A percentile compares a stretch with the other conserved stretches of the same genome.
These are phyloP conservation scores for Pogoniulus pusillus DNA, from an alignment of 2,797 vertebrate species.

Conservation along the genomic window DNA sequence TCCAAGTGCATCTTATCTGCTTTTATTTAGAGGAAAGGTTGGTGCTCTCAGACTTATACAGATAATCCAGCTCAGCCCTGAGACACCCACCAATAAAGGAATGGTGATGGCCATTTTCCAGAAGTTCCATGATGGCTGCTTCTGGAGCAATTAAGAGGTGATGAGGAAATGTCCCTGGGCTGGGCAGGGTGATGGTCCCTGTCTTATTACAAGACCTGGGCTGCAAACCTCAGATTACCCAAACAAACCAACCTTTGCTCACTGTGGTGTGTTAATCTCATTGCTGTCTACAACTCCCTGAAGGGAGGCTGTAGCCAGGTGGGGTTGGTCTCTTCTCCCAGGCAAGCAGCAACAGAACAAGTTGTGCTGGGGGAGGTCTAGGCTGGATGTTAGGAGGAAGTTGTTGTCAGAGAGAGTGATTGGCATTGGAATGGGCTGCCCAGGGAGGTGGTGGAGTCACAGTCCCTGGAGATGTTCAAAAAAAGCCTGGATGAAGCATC, in stretches of 20 bases:
- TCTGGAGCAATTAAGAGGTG: fast-evolving
- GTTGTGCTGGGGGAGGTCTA: too few relatives aligned
- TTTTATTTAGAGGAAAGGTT: background rate
- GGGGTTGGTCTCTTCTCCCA: too few relatives aligned
- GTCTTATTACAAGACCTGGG: background rate
- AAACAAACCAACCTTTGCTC: background rate
- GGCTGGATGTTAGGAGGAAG: too few relatives aligned
- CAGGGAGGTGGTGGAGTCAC: too few relatives aligned
- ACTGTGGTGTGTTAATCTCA: fast-evolving
- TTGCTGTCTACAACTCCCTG: too few relatives aligned
- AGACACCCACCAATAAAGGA: background rate
- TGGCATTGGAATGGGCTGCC: too few relatives aligned
- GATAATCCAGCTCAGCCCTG: background rate
- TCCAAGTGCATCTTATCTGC: background rate
- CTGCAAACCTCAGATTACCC: background rate
- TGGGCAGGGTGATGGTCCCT: background rate
- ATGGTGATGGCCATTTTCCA: fast-evolving
- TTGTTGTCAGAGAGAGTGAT: too few relatives aligned
- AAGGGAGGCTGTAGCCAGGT: too few relatives aligned
- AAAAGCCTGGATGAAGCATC: too few relatives aligned
- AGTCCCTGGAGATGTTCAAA: too few relatives aligned
- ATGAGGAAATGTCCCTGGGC: background rate
- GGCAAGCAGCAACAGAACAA: too few relatives aligned
- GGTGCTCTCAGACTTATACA: background rate
- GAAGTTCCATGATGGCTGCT: background rate